Base-by-base conservation (phyloP, 2,797 vertebrate species). In the Eupleurogrammus muticus region DNA sequence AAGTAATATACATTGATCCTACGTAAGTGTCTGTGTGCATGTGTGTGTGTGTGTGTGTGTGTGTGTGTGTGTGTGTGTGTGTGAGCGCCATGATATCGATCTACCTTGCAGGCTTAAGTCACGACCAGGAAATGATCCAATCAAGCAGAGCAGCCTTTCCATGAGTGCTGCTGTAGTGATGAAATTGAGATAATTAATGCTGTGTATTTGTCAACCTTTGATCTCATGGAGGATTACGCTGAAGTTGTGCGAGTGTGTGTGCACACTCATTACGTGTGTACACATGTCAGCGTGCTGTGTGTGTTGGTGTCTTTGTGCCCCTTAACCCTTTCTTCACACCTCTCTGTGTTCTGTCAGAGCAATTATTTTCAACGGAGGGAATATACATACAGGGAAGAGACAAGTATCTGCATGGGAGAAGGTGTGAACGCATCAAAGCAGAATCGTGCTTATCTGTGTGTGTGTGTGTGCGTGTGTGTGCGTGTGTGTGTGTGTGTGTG, bases 101-200 rank as follows among this genome's bases (percentile, higher is more conserved):
- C 66, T 40, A 48, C 52, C 69, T 75, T 16, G 59, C 51, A 72
- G 80, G 75, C 75, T 83, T 65, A 80, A 90, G 84, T 73, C 86
- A 76, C 62, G 19, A 83, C 64, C 72, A 87, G 85, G 81, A 90
- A 90, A 90, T 82, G 62, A 89, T 87, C 83, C 79, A 84, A 88
- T 89, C 86, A 83, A 63, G 19, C 16, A 21, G 69, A 71, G 68
- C 49, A 1, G 66, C 48, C 67, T 73, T 75, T 28, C 21, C 69
- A 48, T 69, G 54, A 81, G 70, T 46, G 53, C 63, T 61, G 48
- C 64, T 0, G 12, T 49, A 52, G 40, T 42, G 66, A 82, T 64
- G 74, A 75, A 76, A 84, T 73, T 64, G 66, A 75, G 40, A 81
- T 84, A 83, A 87, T 81, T 63, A 81, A 73, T 66, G 44, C 20